Evolutionary conservation across 2,113 vertebrate genomes (phyloP), one percentile per base, ranked within the genome.

Genomic region (Ardeotis arabs): DNA sequence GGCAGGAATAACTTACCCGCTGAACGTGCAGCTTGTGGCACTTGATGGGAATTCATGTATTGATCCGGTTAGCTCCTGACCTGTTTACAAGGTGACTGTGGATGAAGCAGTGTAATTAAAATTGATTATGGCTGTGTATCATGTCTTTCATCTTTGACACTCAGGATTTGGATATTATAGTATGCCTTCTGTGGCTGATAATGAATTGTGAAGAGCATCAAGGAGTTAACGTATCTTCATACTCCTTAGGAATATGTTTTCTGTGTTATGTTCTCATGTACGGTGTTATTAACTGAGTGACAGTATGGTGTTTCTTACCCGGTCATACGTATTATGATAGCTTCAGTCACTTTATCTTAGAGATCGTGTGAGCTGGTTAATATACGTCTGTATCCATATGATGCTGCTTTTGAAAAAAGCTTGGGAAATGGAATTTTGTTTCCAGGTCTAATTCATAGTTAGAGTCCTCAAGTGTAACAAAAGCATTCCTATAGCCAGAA

Each of bases 41-140:
- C 58, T 84, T 62, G 45, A 35, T 84, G 60, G 63, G 45, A 89
- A 83, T 91, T 92, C 47, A 24, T 59, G 87, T 95, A 95, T 93
- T 92, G 95, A 93, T 95, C 80, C 49, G 72, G 4, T 87, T 93
- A 87, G 49, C 52, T 67, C 50, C 70, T 9, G 35, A 87, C 72
- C 78, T 66, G 69, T 76, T 94, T 63, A 62, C 52, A 66, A 62
- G 53, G 58, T 55, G 86, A 58, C 45, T 59, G 15, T 50, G 41
- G 73, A 47, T 87, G 29, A 69, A 92, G 15, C 58, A 27, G 27
- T 77, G 24, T 85, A 87, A 89, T 87, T 91, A 59, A 87, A 95
- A 96, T 91, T 86, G 28, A 90, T 95, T 76, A 55, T 62, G 66
- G 31, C 31, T 76, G 11, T 31, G 16, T 87, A 72, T 90, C 3